Percentiles rank a stretch among this genome's conserved stretches.
phyloP scores from a whole-genome alignment of 2,888 invertebrate species.

The Drosophila flavopinicola region DNA sequence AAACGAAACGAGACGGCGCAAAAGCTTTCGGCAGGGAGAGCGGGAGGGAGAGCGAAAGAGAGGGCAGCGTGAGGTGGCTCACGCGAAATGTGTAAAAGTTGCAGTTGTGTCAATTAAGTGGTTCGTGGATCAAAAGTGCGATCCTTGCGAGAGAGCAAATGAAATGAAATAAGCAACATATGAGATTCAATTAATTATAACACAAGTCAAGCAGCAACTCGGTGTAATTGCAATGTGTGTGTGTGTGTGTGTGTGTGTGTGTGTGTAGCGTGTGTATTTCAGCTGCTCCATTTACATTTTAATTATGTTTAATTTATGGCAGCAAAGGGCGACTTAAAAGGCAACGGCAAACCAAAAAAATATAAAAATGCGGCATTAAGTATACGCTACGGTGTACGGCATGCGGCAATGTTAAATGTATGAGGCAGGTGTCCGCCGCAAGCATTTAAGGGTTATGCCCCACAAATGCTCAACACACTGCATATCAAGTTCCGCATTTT shows the following conservation, averaged over 20 bases:
- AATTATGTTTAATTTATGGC: conserved; percentile 70
- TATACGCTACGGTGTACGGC: conserved; percentile 34
- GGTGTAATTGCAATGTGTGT: conserved; percentile 7
- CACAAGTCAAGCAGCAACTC: conserved; percentile 14
- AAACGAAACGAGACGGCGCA: conserved; percentile 36
- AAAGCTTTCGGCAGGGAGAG: conserved; percentile 29
- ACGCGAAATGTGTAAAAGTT: conserved; percentile 15
- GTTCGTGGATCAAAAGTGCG: conserved; percentile 31
- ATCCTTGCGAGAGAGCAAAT: conserved; percentile 11
- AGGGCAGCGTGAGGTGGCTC: not conserved
- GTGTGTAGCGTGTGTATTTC: too few species aligned
- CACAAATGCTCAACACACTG: conserved; percentile 23
- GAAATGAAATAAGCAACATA: conserved; percentile 17
- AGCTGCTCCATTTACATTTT: conserved; percentile 63
- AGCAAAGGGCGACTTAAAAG: conserved; percentile 45
- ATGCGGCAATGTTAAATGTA: conserved; percentile 19
- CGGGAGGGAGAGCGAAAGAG: not conserved
- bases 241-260: conserved; percentile 17
- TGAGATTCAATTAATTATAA: conserved; percentile 30
- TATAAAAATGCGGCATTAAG: conserved; percentile 55
- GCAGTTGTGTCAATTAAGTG: conserved; percentile 16
- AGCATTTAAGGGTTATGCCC: conserved; percentile 27
- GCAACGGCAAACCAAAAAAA: conserved; percentile 38
- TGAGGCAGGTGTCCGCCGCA: conserved; percentile 5
- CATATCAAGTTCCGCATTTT: conserved; percentile 30